These are phyloP conservation scores for Hoplostethus mediterraneus DNA, from an alignment of 2,797 vertebrate genomes.

Conservation along the genomic window DNA sequence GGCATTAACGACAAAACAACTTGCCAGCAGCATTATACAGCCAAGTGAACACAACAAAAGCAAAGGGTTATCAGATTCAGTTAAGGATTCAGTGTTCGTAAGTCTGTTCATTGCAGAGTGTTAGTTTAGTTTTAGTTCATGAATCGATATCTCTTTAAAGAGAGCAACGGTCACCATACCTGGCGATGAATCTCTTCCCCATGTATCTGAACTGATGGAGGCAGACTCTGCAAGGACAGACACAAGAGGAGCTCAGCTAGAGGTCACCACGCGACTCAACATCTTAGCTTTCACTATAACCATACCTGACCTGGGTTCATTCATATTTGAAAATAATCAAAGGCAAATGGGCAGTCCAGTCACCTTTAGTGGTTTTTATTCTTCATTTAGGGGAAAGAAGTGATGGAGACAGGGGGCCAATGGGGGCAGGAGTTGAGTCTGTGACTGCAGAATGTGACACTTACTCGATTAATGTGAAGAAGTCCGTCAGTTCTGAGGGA, in stretches of 20 bases:
- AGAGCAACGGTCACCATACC: slow-evolving; percentile 82
- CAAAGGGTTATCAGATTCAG: slow-evolving; percentile 85
- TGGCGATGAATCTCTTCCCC: slow-evolving; percentile 97
- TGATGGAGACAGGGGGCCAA: too few relatives aligned
- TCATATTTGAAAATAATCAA: too few relatives aligned
- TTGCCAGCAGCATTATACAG: slow-evolving; percentile 74
- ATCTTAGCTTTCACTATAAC: not conserved
- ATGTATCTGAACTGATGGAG: slow-evolving; percentile 98
- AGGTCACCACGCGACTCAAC: not conserved
- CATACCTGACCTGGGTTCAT: too few relatives aligned
- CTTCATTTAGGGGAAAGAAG: too few relatives aligned
- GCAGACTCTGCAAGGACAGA: slow-evolving; percentile 89
- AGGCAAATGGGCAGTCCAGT: too few relatives aligned
- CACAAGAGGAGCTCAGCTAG: not conserved
- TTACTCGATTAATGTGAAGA: slow-evolving; percentile 97
- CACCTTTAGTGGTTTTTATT: too few relatives aligned
- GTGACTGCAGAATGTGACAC: slow-evolving; percentile 52
- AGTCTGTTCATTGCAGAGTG: slow-evolving; percentile 5
- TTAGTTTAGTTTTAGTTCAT: slow-evolving; percentile 30
- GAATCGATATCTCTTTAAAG: not conserved
- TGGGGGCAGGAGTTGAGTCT: too few relatives aligned
- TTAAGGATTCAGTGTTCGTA: slow-evolving; percentile 8
- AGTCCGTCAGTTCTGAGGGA: slow-evolving; percentile 94
- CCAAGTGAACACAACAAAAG: slow-evolving; percentile 78
- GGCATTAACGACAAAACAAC: slow-evolving; percentile 72